Evolutionary conservation across 2,797 vertebrate species (phyloP), one percentile per base, ranked within the genome.

Genomic region (Alfaro cultratus): DNA sequence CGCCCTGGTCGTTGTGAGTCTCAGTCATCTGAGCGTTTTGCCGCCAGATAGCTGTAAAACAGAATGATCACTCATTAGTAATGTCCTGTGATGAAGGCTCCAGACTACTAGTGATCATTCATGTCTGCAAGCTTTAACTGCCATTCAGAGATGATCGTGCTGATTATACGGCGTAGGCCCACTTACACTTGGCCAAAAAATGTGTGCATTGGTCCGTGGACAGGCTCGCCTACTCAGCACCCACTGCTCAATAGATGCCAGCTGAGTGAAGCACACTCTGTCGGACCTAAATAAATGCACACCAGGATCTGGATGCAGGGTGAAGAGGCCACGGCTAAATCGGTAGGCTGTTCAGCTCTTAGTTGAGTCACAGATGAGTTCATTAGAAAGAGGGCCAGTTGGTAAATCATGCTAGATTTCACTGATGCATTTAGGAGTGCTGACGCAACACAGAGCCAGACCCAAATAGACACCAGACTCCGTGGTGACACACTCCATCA

Each of bases 331-430:
- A 84, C 55, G 43, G 90, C 85, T 89, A 92, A 93, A 94, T 93
- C 81, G 74, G 83, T 87, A 82, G 87, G 84, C 92, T 86, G 82
- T 91, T 94, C 83, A 88, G 91, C 92, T 93, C 92, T 94, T 94
- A 91, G 92, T 92, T 93, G 94, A 95, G 89, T 88, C 88, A 94
- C 81, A 81, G 93, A 92, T 94, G 92, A 90, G 87, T 95, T 94
- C 92, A 92, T 91, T 86, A 89, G 83, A 88, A 77, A 89, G 47
- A 34, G 74, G 75, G 62, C 29, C 76, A 82, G 85, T 76, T 77
- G 80, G 90, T 93, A 93, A 93, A 91, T 94, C 91, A 91, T 11
- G 79, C 79, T 86, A 86, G 85, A 80, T 91, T 92, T 93, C 90
- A 76, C 73, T 80, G 8, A 60, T 77, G 81, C 85, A 68, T 82